These are phyloP conservation scores for Equus przewalskii DNA, from an alignment of 2,113 vertebrate species.

Conservation along the genomic window DNA sequence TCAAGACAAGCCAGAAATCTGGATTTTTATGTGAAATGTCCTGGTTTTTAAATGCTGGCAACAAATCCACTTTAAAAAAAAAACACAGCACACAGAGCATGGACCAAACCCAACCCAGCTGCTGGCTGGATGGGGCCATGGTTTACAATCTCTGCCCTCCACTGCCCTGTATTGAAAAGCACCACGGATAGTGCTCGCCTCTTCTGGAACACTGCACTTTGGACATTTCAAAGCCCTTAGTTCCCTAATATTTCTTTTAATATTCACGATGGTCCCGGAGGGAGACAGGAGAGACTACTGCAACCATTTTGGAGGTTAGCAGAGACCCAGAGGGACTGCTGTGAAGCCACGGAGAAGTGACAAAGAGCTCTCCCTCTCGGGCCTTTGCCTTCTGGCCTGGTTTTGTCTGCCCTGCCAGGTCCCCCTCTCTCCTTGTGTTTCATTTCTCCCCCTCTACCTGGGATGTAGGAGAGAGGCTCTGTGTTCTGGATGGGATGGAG, in stretches of 20 bases:
- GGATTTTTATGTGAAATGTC: constrained; percentile 52
- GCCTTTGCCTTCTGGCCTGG: neutral
- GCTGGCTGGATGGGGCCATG: neutral
- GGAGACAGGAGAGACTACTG: neutral
- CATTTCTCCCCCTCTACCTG: neutral
- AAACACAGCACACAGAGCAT: neutral
- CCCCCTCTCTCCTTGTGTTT: neutral
- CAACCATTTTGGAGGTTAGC: neutral
- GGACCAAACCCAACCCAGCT: constrained; percentile 37
- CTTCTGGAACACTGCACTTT: neutral
- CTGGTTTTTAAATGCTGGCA: constrained; percentile 55
- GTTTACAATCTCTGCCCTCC: neutral
- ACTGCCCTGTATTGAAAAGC: neutral
- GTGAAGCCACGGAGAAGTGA: neutral
- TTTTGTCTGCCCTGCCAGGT: neutral
- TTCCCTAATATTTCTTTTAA: neutral
- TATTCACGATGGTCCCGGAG: neutral
- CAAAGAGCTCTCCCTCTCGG: neutral
- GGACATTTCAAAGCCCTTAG: neutral
- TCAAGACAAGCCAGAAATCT: constrained; percentile 50
- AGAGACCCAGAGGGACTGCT: neutral
- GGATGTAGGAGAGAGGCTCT: neutral
- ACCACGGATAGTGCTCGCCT: too few relatives aligned
- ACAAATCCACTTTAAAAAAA: neutral
- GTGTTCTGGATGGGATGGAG: neutral